Conservation (phyloP, 2,888 invertebrate genomes). For the Zaprionus obscuricornis region DNA sequence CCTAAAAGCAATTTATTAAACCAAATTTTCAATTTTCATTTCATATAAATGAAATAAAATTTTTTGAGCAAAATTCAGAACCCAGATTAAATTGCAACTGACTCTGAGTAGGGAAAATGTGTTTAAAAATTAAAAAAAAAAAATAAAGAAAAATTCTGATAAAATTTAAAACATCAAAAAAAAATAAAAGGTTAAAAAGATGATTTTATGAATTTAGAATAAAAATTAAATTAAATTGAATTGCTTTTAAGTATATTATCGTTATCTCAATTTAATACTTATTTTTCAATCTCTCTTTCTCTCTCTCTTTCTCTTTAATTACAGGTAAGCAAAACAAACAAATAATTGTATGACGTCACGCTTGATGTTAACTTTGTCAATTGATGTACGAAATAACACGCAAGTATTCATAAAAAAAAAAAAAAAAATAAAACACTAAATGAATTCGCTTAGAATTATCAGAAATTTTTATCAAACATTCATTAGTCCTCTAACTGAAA, state of each 20-base stretch:
- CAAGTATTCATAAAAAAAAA: constrained; percentile 31
- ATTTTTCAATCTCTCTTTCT: not conserved
- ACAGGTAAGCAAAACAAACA: constrained; percentile 54
- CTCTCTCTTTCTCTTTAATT: constrained; percentile 18
- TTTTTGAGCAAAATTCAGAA: too few species aligned
- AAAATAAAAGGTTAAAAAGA: too few species aligned
- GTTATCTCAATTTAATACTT: not conserved
- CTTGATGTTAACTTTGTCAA: too few species aligned
- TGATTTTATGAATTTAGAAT: too few species aligned
- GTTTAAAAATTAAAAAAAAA: too few species aligned
- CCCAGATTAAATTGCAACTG: too few species aligned
- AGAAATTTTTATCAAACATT: constrained; percentile 38
- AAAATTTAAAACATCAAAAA: too few species aligned
- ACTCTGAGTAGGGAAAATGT: too few species aligned
- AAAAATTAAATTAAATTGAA: too few species aligned
- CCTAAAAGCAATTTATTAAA: constrained; percentile 14
- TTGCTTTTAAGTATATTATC: not conserved
- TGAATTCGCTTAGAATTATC: constrained; percentile 8
- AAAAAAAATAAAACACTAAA: constrained; percentile 12
- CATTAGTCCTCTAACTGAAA: constrained; percentile 35
- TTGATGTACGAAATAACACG: too few species aligned
- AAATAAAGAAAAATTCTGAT: too few species aligned
- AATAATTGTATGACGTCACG: too few species aligned
- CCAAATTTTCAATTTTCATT: not conserved
- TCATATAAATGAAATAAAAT: not conserved